phyloP scores from a whole-genome alignment of 1,140 invertebrate genomes.

The Drosophila tsacasi region DNA sequence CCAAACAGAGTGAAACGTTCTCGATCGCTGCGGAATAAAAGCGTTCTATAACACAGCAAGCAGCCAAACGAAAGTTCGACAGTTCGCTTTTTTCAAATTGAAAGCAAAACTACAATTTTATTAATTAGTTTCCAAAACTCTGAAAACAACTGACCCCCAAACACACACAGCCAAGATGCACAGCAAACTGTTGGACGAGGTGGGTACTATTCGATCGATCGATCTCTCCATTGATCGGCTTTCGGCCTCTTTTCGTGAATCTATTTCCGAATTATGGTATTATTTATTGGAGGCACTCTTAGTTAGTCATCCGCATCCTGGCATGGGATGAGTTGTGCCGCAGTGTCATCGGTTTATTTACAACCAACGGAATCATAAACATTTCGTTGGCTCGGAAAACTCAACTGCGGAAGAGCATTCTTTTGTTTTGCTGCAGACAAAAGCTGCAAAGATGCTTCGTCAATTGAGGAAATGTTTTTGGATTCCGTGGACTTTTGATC shows the following conservation, averaged over 20 bases:
- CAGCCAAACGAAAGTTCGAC: constrained; percentile 26
- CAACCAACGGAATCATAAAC: constrained; percentile 59
- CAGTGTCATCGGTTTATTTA: constrained; percentile 69
- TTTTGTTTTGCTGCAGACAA: constrained; percentile 44
- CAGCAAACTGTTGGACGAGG: constrained; percentile 81
- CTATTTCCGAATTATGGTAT: constrained; percentile 51
- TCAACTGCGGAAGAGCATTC: constrained; percentile 56
- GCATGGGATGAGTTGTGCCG: constrained; percentile 11
- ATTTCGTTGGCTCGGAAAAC: constrained; percentile 46
- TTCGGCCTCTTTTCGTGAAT: constrained; percentile 9
- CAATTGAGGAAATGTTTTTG: constrained; percentile 59
- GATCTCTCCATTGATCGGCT: constrained; percentile 1
- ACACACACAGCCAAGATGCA: constrained; percentile 67
- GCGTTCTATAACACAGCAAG: constrained; percentile 2
- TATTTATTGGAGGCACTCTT: constrained; percentile 34
- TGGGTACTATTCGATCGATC: constrained; percentile 46
- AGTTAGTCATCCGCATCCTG: constrained; percentile 57
- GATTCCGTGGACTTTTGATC: neutral
- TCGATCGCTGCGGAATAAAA: constrained; percentile 21
- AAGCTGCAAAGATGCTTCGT: neutral
- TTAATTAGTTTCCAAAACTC: constrained; percentile 40
- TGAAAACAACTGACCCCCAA: constrained; percentile 10
- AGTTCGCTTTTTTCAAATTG: constrained; percentile 15
- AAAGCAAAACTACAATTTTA: constrained; percentile 37
- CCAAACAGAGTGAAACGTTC: constrained; percentile 64